Conservation (phyloP, 2,113 vertebrate species). For the Ancistrus triradiatus region DNA sequence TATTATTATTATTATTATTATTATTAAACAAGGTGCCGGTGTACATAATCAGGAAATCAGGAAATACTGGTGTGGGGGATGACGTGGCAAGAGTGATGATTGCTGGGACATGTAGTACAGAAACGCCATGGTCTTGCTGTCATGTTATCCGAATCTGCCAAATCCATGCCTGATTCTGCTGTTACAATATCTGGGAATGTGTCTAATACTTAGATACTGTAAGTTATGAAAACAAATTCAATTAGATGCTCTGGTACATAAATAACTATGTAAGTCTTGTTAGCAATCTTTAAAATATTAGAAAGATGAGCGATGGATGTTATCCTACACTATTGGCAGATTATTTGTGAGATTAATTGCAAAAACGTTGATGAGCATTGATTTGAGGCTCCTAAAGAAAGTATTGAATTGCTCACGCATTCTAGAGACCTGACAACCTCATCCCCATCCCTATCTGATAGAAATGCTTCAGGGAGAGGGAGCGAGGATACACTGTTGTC, state of each 20-base stretch:
- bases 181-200: neutral
- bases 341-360: too few species aligned
- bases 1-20: too few species aligned
- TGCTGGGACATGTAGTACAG: too few species aligned
- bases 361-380: neutral
- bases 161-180: neutral
- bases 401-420: constrained; percentile 25
- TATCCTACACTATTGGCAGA: too few species aligned
- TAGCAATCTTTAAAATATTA: too few species aligned
- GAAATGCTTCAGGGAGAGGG: constrained; percentile 43
- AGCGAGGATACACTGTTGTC: constrained; percentile 56
- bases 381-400: neutral
- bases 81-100: too few species aligned
- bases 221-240: neutral
- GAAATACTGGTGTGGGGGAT: too few species aligned
- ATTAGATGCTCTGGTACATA: neutral
- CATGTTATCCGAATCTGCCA: neutral
- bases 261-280: neutral
- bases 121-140: too few species aligned
- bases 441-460: constrained; percentile 32
- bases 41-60: too few species aligned
- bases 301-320: too few species aligned
- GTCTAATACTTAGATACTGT: neutral
- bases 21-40: too few species aligned
- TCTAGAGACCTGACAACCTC: constrained; percentile 35